Conservation (phyloP, 2,113 vertebrate species). For the Oncorhynchus keta region DNA sequence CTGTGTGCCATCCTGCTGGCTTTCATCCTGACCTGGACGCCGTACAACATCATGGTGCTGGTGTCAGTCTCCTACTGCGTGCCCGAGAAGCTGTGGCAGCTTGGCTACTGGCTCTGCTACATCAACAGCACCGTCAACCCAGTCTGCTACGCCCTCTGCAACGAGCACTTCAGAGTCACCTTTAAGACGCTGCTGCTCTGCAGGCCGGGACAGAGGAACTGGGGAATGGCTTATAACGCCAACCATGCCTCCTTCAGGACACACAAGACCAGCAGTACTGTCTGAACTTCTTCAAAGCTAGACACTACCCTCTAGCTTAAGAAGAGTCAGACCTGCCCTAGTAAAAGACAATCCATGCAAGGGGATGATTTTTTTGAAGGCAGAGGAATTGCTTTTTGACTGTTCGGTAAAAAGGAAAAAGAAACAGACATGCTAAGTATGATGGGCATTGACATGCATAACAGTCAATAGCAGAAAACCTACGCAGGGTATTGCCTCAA, state of each 20-base stretch:
- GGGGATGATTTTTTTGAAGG: not conserved
- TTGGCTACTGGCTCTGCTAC: constrained; percentile 83
- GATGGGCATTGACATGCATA: too few species aligned
- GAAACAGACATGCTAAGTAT: too few species aligned
- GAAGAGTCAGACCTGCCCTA: too few species aligned
- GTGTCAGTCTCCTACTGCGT: constrained; percentile 78
- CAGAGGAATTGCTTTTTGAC: too few species aligned
- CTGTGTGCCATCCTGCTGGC: constrained; percentile 79
- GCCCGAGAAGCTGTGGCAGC: constrained; percentile 74
- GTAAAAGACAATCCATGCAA: not conserved
- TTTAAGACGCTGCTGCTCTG: constrained; percentile 78
- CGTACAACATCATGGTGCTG: constrained; percentile 84
- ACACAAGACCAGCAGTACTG: constrained; percentile 28
- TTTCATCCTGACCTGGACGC: constrained; percentile 81
- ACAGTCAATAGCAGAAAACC: too few species aligned
- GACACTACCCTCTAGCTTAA: too few species aligned
- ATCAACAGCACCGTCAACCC: constrained; percentile 83
- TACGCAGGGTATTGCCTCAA: too few species aligned
- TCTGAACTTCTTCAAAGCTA: constrained; percentile 19
- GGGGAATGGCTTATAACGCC: constrained; percentile 60
- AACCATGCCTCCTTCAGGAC: constrained; percentile 31
- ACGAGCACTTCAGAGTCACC: constrained; percentile 77
- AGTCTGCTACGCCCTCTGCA: constrained; percentile 82
- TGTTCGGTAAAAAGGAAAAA: too few species aligned
- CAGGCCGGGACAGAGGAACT: constrained; percentile 63